Evolutionary conservation across 2,113 vertebrate species (phyloP).

Genomic region (Stegastes partitus): DNA sequence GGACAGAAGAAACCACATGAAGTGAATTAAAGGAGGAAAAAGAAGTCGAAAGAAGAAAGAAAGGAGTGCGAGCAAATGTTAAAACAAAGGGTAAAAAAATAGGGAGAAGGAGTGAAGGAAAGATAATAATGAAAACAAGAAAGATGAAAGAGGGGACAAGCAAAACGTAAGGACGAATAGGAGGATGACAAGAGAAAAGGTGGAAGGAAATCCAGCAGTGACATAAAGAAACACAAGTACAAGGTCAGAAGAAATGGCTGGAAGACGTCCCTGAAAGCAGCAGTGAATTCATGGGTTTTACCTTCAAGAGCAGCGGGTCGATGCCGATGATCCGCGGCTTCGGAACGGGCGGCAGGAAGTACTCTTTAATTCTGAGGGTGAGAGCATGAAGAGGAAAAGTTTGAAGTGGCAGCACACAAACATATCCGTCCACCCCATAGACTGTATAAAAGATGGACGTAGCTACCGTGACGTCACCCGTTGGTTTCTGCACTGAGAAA

Average conservation of each 20-base stretch:
- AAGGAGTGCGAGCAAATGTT: too few species aligned
- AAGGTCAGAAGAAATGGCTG: conserved; percentile 1
- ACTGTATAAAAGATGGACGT: too few species aligned
- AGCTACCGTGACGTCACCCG: too few species aligned
- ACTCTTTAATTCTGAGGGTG: conserved; percentile 80
- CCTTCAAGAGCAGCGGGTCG: conserved; percentile 81
- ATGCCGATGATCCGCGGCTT: conserved; percentile 82
- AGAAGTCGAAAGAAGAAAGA: background rate
- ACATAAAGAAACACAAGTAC: background rate
- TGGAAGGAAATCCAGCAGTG: background rate
- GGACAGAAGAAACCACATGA: too few species aligned
- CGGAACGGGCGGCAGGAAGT: conserved; percentile 81
- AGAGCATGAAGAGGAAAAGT: background rate
- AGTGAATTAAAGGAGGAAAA: too few species aligned
- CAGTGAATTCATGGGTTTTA: conserved; percentile 28
- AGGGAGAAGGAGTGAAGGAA: background rate
- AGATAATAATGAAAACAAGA: too few species aligned
- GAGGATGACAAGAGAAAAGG: too few species aligned
- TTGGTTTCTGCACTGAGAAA: too few species aligned
- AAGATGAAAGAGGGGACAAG: too few species aligned
- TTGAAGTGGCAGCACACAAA: background rate
- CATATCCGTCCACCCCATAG: background rate
- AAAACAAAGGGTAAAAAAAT: too few species aligned
- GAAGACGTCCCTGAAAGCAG: background rate
- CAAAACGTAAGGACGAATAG: background rate